Percentiles rank a stretch among this genome's conserved stretches.
Evolutionary conservation across 2,797 vertebrate genomes (phyloP).

Genomic region (Paramormyrops hopkinsi): DNA sequence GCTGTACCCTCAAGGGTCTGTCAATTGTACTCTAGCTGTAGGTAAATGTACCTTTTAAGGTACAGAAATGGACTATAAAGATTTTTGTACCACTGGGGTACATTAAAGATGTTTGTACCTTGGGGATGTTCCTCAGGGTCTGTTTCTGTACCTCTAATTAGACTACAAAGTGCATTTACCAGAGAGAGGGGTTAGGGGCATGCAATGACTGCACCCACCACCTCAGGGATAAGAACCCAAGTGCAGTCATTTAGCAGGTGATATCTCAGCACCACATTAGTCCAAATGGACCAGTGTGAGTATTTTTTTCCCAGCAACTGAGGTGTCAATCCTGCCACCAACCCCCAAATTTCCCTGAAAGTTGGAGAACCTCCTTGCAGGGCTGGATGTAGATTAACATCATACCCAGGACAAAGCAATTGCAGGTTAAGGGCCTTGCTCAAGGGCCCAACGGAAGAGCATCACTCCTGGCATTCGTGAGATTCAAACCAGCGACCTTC

Average conservation of each 20-base stretch:
- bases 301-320: not conserved
- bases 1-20: not conserved
- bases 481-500: not conserved
- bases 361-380: not conserved
- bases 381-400: not conserved
- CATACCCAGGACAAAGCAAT: not conserved
- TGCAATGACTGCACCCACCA: not conserved
- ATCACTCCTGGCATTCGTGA: not conserved
- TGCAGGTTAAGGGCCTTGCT: not conserved
- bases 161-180: not conserved
- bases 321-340: not conserved
- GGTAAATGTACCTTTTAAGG: not conserved
- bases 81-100: not conserved
- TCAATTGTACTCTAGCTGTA: not conserved
- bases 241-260: not conserved
- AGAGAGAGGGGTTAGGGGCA: not conserved
- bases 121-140: not conserved
- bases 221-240: not conserved
- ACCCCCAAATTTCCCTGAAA: not conserved
- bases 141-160: not conserved
- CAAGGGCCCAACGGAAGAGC: not conserved
- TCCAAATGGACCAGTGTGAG: not conserved
- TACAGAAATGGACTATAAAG: not conserved
- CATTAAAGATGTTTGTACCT: not conserved
- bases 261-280: not conserved